Evolutionary conservation across 2,888 invertebrate genomes (phyloP).

Genomic region (Drosophila austrosaltans): DNA sequence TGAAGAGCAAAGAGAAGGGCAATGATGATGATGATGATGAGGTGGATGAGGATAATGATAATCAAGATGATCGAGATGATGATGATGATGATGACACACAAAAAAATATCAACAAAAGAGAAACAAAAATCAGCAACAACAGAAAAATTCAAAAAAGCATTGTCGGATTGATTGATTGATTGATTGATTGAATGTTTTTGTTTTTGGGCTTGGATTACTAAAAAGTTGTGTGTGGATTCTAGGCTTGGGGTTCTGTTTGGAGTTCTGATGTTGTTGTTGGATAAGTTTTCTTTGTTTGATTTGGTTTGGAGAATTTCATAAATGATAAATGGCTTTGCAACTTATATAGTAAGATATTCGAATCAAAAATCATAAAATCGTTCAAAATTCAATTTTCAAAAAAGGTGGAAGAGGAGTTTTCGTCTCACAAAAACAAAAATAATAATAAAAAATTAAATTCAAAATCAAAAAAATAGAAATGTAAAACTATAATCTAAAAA

Average conservation of each 20-base stretch:
- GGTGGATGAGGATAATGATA: slow-evolving; percentile 41
- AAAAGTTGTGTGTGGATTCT: slow-evolving; percentile 12
- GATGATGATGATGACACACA: slow-evolving; percentile 53
- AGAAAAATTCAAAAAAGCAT: slow-evolving; percentile 69
- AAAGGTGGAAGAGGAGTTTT: slow-evolving; percentile 13
- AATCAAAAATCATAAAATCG: slow-evolving; percentile 29
- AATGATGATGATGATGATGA: slow-evolving; percentile 27
- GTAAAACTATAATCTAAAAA: slow-evolving; percentile 64
- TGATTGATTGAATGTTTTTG: slow-evolving; percentile 30
- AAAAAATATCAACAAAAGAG: slow-evolving; percentile 56
- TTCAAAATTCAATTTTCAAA: slow-evolving; percentile 30
- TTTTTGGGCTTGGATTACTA: background rate
- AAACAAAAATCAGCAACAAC: slow-evolving; percentile 56
- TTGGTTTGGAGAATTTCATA: slow-evolving; percentile 42
- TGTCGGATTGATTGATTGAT: slow-evolving; percentile 25
- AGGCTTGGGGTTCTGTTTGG: slow-evolving; percentile 13
- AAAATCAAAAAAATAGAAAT: slow-evolving; percentile 38
- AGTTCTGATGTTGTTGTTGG: slow-evolving; percentile 25
- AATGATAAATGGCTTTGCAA: slow-evolving; percentile 45
- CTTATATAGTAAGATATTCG: slow-evolving; percentile 47
- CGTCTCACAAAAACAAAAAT: slow-evolving; percentile 37
- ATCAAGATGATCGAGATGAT: slow-evolving; percentile 42
- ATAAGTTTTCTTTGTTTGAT: slow-evolving; percentile 25
- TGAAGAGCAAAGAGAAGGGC: slow-evolving; percentile 72
- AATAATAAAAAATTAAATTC: slow-evolving; percentile 40